Base-by-base conservation (phyloP, 2,113 vertebrate genomes). In the Ranitomeya imitator region DNA sequence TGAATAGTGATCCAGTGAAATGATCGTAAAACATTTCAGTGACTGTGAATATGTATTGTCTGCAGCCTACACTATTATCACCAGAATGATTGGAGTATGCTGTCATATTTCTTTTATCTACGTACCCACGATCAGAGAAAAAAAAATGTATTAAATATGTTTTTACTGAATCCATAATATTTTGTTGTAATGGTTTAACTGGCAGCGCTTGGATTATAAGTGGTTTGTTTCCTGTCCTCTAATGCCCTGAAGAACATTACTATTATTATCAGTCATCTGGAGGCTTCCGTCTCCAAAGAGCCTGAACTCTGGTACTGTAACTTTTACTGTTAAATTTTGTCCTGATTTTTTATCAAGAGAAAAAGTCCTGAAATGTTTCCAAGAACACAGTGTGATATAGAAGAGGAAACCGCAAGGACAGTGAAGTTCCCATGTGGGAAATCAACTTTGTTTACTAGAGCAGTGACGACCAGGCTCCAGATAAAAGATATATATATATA, bases 381-480 rank as follows among this genome's bases (percentile, higher is more conserved):
- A 74, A 74, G 71, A 6, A 71, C 69, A 31, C 6, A 15, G 1
- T 71, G 69, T 71, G 1, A 45, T 16, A 74, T 37, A 37, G 31
- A 73, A 74, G 31, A 45, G 71, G 15, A 74, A 74, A 74, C 71
- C 37, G 2, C 71, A 74, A 74, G 37, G 71, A 45, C 31, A 74
- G 31, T 45, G 31, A 74, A 74, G 71, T 74, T 74, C 71, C 71
- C 69, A 31, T 37, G 31, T 74, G 31, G 71, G 71, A 74, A 74
- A 19, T 45, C 9, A 74, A 74, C 31, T 7, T 37, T 45, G 26
- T 45, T 45, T 74, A 74, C 31, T 74, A 74, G 15, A 45, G 71
- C 31, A 37, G 16, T 45, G 71, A 45, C 37, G 4, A 45, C 37
- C 37, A 45, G 5, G 37, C 37, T 45, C 37, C 37, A 45, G 37